Evolutionary conservation across 2,113 vertebrate species (phyloP).

Genomic region (Tragelaphus buxtoni): DNA sequence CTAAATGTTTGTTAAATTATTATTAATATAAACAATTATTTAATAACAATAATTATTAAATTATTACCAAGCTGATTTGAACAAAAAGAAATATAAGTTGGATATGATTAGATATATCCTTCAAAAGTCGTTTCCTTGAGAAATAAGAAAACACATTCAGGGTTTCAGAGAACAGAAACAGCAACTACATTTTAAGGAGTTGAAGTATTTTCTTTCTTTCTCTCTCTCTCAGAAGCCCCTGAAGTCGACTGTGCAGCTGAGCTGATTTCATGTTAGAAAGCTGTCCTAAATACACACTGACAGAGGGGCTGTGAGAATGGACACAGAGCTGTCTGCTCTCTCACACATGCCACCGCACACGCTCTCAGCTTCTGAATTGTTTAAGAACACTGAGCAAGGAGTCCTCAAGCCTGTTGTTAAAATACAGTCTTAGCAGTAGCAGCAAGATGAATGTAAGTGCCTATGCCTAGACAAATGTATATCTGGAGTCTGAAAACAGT

Average conservation of each 20-base stretch:
- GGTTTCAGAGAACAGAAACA: conserved; percentile 34
- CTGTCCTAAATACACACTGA: conserved; percentile 68
- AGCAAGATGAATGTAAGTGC: conserved; percentile 4
- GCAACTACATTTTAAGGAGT: conserved; percentile 37
- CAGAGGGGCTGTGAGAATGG: conserved; percentile 51
- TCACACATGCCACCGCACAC: background rate
- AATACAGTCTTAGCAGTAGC: conserved; percentile 3
- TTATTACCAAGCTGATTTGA: background rate
- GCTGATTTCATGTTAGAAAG: conserved; percentile 30
- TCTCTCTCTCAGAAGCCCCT: background rate
- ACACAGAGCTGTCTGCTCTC: conserved; percentile 20
- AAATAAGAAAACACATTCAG: background rate
- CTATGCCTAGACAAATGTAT: background rate
- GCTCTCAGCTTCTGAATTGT: conserved; percentile 42
- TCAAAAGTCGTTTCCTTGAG: conserved; percentile 9
- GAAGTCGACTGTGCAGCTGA: background rate
- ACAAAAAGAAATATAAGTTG: background rate
- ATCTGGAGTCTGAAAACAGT: conserved; percentile 59
- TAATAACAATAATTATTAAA: too few relatives aligned
- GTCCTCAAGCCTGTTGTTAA: conserved; percentile 42
- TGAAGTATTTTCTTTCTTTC: background rate
- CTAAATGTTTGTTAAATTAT: conserved; percentile 24
- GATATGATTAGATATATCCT: background rate
- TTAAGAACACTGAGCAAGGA: conserved; percentile 53
- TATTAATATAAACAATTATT: background rate